phyloP scores from a whole-genome alignment of 2,113 vertebrate species.

The Choloepus hoffmanni region DNA sequence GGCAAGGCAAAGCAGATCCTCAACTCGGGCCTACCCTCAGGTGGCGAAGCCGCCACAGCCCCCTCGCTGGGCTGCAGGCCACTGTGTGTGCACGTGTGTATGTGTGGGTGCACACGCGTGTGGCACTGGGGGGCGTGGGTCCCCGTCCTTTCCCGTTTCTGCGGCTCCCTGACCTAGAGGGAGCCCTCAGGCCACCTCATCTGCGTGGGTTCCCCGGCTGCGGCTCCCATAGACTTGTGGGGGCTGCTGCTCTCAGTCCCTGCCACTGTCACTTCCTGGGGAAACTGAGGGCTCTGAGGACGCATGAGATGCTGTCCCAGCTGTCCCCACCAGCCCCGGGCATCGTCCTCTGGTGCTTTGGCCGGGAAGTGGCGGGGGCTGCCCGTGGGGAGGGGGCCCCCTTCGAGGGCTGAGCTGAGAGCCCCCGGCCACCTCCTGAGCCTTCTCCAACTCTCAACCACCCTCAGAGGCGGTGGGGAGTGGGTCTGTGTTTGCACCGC shows the following conservation, averaged over 20 bases:
- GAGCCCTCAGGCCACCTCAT: background rate
- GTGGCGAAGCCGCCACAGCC: background rate
- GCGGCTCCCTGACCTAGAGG: background rate
- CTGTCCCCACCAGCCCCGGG: too few relatives aligned
- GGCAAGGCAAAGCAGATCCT: background rate
- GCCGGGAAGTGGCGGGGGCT: background rate
- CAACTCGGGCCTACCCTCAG: background rate
- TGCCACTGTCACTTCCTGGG: too few relatives aligned
- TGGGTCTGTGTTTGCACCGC: accelerated
- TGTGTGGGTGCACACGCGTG: background rate
- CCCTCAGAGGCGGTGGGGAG: background rate
- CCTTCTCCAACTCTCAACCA: background rate
- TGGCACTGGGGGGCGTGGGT: too few relatives aligned
- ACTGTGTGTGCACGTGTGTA: background rate
- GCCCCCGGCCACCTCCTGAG: background rate
- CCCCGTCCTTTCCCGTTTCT: background rate
- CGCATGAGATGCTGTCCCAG: too few relatives aligned
- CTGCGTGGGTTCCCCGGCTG: background rate
- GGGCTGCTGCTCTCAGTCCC: too few relatives aligned
- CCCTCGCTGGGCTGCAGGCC: background rate
- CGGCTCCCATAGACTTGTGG: too few relatives aligned
- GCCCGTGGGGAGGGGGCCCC: too few relatives aligned
- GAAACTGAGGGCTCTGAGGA: too few relatives aligned
- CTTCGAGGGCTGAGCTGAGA: too few relatives aligned
- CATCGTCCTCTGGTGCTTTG: background rate